Evolutionary conservation across 2,113 vertebrate species (phyloP).

Genomic region (Cyrtonyx montezumae): DNA sequence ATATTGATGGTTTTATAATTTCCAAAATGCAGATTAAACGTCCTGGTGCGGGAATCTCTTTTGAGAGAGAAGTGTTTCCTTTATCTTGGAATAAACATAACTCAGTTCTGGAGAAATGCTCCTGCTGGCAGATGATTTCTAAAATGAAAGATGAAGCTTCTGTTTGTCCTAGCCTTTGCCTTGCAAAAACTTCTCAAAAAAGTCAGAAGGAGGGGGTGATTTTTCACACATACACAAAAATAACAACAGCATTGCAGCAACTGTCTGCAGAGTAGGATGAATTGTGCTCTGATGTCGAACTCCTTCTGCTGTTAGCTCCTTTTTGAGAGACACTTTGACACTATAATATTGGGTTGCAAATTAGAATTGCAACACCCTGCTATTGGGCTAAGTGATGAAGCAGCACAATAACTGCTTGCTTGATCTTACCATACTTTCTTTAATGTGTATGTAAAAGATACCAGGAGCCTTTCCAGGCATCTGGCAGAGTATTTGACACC

Average conservation of each 20-base stretch:
- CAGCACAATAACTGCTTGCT: slow-evolving; percentile 36
- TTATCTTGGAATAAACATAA: not conserved
- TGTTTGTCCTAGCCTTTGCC: not conserved
- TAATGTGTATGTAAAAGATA: slow-evolving; percentile 36
- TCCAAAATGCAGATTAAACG: not conserved
- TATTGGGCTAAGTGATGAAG: slow-evolving; percentile 59
- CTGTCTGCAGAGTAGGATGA: slow-evolving; percentile 40
- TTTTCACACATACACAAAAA: slow-evolving; percentile 5
- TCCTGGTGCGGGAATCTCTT: not conserved
- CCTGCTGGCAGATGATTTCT: not conserved
- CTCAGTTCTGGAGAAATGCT: not conserved
- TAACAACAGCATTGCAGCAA: slow-evolving; percentile 20
- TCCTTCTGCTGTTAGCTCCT: slow-evolving; percentile 28
- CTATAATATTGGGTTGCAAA: slow-evolving; percentile 63
- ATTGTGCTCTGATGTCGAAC: slow-evolving; percentile 44
- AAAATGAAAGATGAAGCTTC: not conserved
- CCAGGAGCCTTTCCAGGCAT: slow-evolving; percentile 38
- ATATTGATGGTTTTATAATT: not conserved
- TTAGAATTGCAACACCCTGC: slow-evolving; percentile 58
- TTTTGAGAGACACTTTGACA: slow-evolving; percentile 49
- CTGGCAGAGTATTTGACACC: slow-evolving; percentile 38
- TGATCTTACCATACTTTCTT: slow-evolving; percentile 46
- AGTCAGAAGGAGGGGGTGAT: not conserved
- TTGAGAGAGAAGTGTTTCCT: not conserved
- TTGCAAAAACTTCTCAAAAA: not conserved